phyloP scores from a whole-genome alignment of 2,113 vertebrate species.

The Apodemus speciosus region DNA sequence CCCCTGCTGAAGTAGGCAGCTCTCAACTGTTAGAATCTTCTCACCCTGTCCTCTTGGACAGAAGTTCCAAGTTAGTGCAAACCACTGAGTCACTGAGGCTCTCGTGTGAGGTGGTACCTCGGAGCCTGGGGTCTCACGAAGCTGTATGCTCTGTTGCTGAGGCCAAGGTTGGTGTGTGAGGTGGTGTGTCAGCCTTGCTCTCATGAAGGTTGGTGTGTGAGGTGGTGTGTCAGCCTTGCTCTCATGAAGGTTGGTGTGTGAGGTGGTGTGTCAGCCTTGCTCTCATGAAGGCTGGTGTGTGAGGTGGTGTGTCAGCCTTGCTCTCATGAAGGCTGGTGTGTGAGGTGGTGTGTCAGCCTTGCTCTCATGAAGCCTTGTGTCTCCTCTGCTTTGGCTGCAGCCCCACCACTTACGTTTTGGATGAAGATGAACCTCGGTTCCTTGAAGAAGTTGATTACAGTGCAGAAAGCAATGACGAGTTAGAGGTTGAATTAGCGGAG shows the following conservation, averaged over 20 bases:
- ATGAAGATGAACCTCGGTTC: constrained; percentile 97
- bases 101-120: background rate
- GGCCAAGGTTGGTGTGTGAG: background rate
- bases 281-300: background rate
- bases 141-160: constrained; percentile 62
- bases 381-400: constrained; percentile 84
- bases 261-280: background rate
- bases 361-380: constrained; percentile 55
- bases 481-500: constrained; percentile 88
- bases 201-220: no score
- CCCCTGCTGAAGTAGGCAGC: background rate
- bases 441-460: constrained; percentile 99
- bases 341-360: background rate
- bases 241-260: no score
- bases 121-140: constrained; percentile 44
- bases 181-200: background rate
- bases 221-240: background rate
- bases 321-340: no score
- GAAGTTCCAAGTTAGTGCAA: constrained; percentile 21
- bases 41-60: constrained; percentile 46
- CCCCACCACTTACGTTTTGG: constrained; percentile 94
- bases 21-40: background rate
- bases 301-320: no score
- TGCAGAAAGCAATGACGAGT: constrained; percentile 96
- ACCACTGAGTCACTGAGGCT: background rate